Percentiles rank a stretch among this genome's conserved stretches.
phyloP scores from a whole-genome alignment of 2,797 vertebrate genomes.

The Brachyalestes nurse region DNA sequence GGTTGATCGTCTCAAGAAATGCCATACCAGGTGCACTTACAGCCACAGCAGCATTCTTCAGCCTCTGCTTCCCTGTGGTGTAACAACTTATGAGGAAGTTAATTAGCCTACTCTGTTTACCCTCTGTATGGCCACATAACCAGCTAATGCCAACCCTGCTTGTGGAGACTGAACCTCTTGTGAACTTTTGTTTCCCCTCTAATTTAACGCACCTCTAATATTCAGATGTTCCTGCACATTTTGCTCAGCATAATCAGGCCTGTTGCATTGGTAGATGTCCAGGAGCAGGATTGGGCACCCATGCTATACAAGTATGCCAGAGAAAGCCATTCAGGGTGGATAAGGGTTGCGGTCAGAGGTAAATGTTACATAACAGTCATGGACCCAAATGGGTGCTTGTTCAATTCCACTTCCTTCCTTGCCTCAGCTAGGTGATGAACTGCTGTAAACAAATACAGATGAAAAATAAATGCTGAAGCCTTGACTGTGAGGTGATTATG shows the following conservation, averaged over 20 bases:
- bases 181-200: background rate
- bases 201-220: background rate
- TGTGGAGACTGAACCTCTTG: background rate
- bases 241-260: slow-evolving; percentile 5
- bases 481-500: background rate
- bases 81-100: background rate
- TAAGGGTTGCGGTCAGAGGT: background rate
- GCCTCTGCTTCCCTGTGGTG: too few relatives aligned
- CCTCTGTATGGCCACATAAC: background rate
- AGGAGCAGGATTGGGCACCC: slow-evolving; percentile 28
- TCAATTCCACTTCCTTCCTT: background rate
- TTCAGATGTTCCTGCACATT: slow-evolving; percentile 1
- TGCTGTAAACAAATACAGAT: background rate
- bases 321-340: background rate
- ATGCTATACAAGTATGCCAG: background rate
- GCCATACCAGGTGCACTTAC: background rate
- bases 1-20: background rate
- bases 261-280: background rate
- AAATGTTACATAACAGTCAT: background rate
- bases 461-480: background rate
- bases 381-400: background rate
- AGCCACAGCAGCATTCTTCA: background rate
- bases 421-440: background rate
- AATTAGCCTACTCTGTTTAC: background rate
- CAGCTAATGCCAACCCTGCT: background rate